Evolutionary conservation across 1,140 invertebrate species (phyloP).

Genomic region (Laupala kohalensis): DNA sequence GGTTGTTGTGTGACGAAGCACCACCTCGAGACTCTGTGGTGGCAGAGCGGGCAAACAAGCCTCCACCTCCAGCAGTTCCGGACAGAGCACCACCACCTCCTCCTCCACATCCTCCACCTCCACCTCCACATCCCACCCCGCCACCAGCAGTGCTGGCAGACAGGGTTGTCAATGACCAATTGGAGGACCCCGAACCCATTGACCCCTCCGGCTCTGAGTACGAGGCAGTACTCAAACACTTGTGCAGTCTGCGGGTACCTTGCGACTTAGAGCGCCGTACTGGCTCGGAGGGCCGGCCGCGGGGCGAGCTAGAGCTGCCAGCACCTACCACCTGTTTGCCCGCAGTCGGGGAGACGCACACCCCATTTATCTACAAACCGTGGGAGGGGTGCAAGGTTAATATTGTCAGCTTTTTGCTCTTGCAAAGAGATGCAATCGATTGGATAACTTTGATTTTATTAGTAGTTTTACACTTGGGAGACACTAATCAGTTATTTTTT

Average conservation of each 20-base stretch:
- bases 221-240: conserved; percentile 69
- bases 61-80: conserved; percentile 18
- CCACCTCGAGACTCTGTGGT: conserved; percentile 21
- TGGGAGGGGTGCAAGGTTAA: not conserved
- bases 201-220: conserved; percentile 45
- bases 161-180: conserved; percentile 13
- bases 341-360: conserved; percentile 49
- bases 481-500: too few relatives aligned
- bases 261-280: conserved; percentile 65
- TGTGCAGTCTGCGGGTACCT: conserved; percentile 80
- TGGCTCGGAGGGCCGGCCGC: conserved; percentile 28
- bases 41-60: conserved; percentile 22
- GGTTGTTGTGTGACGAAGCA: conserved; percentile 39
- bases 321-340: conserved; percentile 21
- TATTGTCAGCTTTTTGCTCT: not conserved
- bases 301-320: conserved; percentile 18
- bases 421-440: too few relatives aligned
- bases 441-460: too few relatives aligned
- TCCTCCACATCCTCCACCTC: conserved; percentile 1
- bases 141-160: conserved; percentile 1
- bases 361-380: conserved; percentile 57
- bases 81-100: conserved; percentile 14
- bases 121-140: conserved; percentile 1
- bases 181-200: conserved; percentile 22
- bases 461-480: too few relatives aligned